Percentiles rank a stretch among this genome's conserved stretches.
phyloP scores from a whole-genome alignment of 2,888 invertebrate species.

The Cephalotes varians region DNA sequence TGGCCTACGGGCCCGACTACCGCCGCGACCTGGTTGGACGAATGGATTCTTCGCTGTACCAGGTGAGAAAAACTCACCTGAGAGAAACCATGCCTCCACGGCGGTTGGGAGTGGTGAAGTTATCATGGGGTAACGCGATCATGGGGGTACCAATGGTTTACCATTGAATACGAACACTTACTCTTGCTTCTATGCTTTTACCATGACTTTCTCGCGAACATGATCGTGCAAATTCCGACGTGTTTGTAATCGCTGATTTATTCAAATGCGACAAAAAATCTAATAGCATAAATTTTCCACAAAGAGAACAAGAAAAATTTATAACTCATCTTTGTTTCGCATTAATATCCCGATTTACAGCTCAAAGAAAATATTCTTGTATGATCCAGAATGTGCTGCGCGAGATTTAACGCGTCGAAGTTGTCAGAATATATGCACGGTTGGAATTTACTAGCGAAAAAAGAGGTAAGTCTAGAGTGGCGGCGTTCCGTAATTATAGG shows the following conservation, averaged over 20 bases:
- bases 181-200: slow-evolving; percentile 11
- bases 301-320: background rate
- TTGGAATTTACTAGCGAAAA: background rate
- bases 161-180: slow-evolving; percentile 14
- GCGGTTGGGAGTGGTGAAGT: slow-evolving; percentile 70
- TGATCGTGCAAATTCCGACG: slow-evolving; percentile 21
- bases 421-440: background rate
- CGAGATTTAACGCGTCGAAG: background rate
- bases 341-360: no score
- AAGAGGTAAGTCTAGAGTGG: background rate
- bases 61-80: slow-evolving; percentile 77
- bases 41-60: slow-evolving; percentile 73
- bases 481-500: slow-evolving; percentile 20
- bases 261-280: background rate
- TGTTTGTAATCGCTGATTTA: background rate
- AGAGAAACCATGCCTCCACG: slow-evolving; percentile 72
- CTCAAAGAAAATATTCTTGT: background rate
- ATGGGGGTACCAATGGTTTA: slow-evolving; percentile 35
- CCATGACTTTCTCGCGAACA: slow-evolving; percentile 9
- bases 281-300: background rate
- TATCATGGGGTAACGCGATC: slow-evolving; percentile 57
- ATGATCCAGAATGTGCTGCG: no score
- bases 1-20: slow-evolving; percentile 76
- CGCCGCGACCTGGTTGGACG: slow-evolving; percentile 79
- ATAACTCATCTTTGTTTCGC: background rate